Percentiles rank a stretch among this genome's conserved stretches.
phyloP scores from a whole-genome alignment of 2,888 invertebrate genomes.

The Drosophila melanosoma region DNA sequence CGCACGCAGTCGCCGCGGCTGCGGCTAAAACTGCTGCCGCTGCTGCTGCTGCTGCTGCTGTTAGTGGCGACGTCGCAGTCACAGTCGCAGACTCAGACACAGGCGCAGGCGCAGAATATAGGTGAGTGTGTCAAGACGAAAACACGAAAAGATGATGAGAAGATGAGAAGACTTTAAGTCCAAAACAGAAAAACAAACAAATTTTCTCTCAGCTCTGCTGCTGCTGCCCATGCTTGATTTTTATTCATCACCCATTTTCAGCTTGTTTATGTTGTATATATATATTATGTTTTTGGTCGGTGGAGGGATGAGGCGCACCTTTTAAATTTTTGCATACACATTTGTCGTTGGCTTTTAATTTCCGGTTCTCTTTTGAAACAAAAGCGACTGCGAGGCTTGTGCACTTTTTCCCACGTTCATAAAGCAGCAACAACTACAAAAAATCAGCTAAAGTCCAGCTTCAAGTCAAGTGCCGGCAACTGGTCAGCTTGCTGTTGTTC shows the following conservation, averaged over 20 bases:
- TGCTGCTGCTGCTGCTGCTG: constrained; percentile 59
- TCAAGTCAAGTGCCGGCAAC: constrained; percentile 66
- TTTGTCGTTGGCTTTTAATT: constrained; percentile 57
- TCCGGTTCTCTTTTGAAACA: constrained; percentile 68
- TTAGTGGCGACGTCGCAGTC: constrained; percentile 54
- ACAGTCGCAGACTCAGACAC: constrained; percentile 48
- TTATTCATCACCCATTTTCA: constrained; percentile 47
- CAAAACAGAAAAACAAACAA: constrained; percentile 55
- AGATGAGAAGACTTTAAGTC: constrained; percentile 14
- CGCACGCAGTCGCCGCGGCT: constrained; percentile 70
- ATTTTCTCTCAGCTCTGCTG: constrained; percentile 65
- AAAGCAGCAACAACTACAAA: constrained; percentile 44
- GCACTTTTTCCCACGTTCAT: constrained; percentile 78
- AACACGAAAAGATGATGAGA: constrained; percentile 15
- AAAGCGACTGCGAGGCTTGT: constrained; percentile 40
- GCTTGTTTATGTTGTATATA: constrained; percentile 2
- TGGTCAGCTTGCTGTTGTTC: constrained; percentile 45
- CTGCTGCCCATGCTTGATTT: constrained; percentile 11
- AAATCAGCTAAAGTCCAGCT: constrained; percentile 41
- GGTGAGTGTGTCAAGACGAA: constrained; percentile 81
- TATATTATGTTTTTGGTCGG: not conserved
- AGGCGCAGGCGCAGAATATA: constrained; percentile 84
- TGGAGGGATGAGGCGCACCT: constrained; percentile 39
- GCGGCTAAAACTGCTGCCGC: constrained; percentile 20
- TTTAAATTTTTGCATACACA: constrained; percentile 62